phyloP scores from a whole-genome alignment of 2,888 invertebrate genomes.

The Sarcophaga rosellei region DNA sequence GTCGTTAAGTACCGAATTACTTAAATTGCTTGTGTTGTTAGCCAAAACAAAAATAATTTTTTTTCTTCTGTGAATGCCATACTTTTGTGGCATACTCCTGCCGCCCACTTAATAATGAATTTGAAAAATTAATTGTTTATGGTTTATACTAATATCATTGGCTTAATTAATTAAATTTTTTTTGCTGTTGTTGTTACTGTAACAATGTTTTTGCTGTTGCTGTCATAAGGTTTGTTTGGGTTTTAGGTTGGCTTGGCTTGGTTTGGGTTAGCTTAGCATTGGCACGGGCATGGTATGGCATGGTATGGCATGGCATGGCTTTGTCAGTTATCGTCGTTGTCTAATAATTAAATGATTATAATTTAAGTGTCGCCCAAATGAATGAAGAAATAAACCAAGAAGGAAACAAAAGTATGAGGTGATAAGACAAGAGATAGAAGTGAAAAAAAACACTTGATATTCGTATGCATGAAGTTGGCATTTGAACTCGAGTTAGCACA shows the following conservation, averaged over 20 bases:
- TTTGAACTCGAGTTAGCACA: conserved; percentile 34
- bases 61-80: too few species aligned
- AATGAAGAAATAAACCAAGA: conserved; percentile 12
- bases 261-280: too few species aligned
- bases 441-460: conserved; percentile 26
- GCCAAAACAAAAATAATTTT: too few species aligned
- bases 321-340: background rate
- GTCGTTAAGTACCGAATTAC: too few species aligned
- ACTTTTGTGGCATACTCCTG: too few species aligned
- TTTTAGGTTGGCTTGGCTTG: too few species aligned
- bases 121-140: conserved; percentile 9
- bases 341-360: conserved; percentile 47
- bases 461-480: conserved; percentile 42
- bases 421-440: background rate
- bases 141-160: conserved; percentile 2
- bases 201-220: background rate
- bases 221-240: too few species aligned
- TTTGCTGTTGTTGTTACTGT: background rate
- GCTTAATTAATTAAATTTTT: conserved; percentile 46
- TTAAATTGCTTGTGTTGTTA: too few species aligned
- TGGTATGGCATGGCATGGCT: background rate
- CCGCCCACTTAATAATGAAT: background rate
- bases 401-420: background rate
- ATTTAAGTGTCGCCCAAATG: conserved; percentile 23
- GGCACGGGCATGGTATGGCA: too few species aligned